Conservation (phyloP, 2,797 vertebrate genomes). For the Hozukius guyotensis region DNA sequence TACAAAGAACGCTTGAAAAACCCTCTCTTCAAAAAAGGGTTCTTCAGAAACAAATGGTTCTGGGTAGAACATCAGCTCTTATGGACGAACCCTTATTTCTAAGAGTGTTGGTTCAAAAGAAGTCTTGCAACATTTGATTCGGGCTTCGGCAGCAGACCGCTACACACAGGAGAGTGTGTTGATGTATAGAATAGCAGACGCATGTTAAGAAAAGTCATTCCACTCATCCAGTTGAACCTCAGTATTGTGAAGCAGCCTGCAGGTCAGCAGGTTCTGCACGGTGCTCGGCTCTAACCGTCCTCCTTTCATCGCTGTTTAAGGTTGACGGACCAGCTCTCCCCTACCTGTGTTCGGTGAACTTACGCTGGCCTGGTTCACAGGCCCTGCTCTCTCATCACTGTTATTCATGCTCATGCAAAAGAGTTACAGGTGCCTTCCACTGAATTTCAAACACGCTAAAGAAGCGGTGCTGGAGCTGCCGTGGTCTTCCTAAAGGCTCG, state of each 20-base stretch:
- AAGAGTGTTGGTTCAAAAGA: conserved; percentile 1
- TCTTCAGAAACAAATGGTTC: not conserved
- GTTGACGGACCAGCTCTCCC: not conserved
- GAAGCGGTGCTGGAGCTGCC: rapidly evolving
- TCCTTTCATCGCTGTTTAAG: conserved; percentile 28
- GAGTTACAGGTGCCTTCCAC: not conserved
- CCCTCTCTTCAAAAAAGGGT: not conserved
- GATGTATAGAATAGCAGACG: not conserved
- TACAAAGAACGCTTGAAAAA: not conserved
- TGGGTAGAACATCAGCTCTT: no score
- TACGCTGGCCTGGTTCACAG: not conserved
- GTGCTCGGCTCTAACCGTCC: not conserved
- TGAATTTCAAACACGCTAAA: conserved; percentile 1
- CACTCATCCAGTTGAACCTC: not conserved
- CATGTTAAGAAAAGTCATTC: not conserved
- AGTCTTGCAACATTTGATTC: not conserved
- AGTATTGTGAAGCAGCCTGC: not conserved
- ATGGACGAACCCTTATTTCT: not conserved
- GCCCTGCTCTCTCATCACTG: not conserved
- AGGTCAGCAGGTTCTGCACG: not conserved
- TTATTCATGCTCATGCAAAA: not conserved
- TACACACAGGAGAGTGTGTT: not conserved
- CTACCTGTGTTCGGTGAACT: not conserved
- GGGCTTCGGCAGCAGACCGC: not conserved
- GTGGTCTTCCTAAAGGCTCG: conserved; percentile 3